Evolutionary conservation across 1,140 invertebrate species (phyloP).

Genomic region (Drosophila serrata): DNA sequence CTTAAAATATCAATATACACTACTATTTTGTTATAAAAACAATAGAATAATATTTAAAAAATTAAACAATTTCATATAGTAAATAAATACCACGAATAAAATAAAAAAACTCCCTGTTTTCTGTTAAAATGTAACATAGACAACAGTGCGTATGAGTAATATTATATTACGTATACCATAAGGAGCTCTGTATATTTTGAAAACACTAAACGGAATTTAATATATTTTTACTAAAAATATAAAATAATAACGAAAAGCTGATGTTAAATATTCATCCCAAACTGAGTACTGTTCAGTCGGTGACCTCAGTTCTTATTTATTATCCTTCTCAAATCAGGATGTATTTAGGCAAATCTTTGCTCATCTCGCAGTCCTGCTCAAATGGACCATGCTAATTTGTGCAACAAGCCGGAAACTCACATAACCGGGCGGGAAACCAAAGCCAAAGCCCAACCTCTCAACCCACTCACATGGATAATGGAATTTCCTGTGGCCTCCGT

Average conservation of each 20-base stretch:
- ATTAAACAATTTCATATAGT: too few relatives aligned
- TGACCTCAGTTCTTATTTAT: neutral
- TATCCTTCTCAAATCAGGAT: constrained; percentile 50
- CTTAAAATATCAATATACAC: too few relatives aligned
- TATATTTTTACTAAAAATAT: neutral
- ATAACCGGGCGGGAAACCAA: constrained; percentile 43
- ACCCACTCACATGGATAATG: constrained; percentile 32
- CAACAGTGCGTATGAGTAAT: constrained; percentile 7
- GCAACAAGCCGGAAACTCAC: constrained; percentile 70
- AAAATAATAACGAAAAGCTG: neutral
- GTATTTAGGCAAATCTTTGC: constrained; percentile 60
- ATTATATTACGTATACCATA: neutral
- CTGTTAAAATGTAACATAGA: neutral
- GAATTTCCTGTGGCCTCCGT: constrained; percentile 37
- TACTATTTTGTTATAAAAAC: neutral
- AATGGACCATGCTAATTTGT: constrained; percentile 78
- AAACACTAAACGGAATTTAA: neutral
- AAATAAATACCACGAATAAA: too few relatives aligned
- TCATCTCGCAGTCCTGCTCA: constrained; percentile 42
- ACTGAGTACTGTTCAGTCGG: constrained; percentile 1
- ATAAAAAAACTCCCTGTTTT: neutral
- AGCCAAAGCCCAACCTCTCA: neutral
- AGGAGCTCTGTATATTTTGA: too few relatives aligned
- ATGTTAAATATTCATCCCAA: neutral
- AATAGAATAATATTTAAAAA: too few relatives aligned